Conservation (phyloP, 35 echinoderm and acorn worm genomes). For the Lytechinus variegatus region DNA sequence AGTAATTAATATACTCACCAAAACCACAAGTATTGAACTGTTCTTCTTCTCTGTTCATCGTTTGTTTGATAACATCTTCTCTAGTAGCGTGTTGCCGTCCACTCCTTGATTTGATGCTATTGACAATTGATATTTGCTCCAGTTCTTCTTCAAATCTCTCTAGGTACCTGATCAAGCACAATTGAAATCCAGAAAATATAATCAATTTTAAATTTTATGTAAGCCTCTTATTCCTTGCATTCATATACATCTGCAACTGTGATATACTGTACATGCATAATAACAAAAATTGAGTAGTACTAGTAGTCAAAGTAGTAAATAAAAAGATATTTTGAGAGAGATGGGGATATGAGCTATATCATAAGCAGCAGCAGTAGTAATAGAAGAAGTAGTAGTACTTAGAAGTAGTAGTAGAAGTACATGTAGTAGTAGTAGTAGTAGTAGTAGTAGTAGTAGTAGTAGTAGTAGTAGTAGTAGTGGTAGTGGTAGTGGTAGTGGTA, state of each 20-base stretch:
- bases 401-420: not conserved
- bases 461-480: not conserved
- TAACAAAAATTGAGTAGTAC: no score
- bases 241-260: no score
- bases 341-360: not conserved
- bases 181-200: not conserved
- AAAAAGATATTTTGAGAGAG: no score
- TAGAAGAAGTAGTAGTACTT: no score
- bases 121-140: constrained; percentile 80
- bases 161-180: constrained; percentile 42
- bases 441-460: not conserved
- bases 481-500: constrained; percentile 1
- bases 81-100: constrained; percentile 73
- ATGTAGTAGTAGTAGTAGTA: not conserved
- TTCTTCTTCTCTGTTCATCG: constrained; percentile 62
- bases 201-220: not conserved
- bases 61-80: constrained; percentile 71
- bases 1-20: constrained; percentile 44
- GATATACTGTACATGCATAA: no score
- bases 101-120: constrained; percentile 74
- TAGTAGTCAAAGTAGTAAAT: no score
- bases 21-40: constrained; percentile 68
- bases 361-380: not conserved
- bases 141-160: constrained; percentile 76
- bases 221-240: no score